Percentiles rank a stretch among this genome's conserved stretches.
phyloP scores from a whole-genome alignment of 1,140 invertebrate genomes.

The Bombus vancouverensis region DNA sequence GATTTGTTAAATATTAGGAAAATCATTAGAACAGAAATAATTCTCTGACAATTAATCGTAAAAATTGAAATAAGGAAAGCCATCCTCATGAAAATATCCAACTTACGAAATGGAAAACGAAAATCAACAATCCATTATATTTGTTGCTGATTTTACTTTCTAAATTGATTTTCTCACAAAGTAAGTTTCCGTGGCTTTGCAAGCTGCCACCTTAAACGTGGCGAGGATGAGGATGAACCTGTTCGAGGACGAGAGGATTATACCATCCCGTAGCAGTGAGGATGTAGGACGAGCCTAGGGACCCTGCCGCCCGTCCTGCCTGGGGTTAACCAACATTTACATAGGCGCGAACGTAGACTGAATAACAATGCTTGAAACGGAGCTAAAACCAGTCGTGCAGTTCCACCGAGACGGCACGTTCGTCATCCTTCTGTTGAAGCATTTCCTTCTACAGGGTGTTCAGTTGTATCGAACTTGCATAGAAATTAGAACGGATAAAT shows the following conservation, averaged over 20 bases:
- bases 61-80: not conserved
- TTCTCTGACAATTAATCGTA: not conserved
- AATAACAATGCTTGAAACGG: conserved; percentile 75
- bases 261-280: conserved; percentile 40
- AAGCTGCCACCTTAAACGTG: conserved; percentile 61
- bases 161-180: conserved; percentile 30
- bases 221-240: conserved; percentile 51
- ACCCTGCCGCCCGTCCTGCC: conserved; percentile 42
- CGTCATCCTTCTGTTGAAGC: conserved; percentile 38
- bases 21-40: not conserved
- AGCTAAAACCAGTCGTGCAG: conserved; percentile 56
- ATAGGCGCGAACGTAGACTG: conserved; percentile 71
- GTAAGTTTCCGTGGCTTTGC: conserved; percentile 27
- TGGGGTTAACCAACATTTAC: conserved; percentile 75
- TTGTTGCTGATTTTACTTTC: conserved; percentile 12
- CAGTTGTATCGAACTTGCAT: conserved; percentile 29
- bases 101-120: not conserved
- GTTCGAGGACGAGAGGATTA: conserved; percentile 59
- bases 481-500: conserved; percentile 30
- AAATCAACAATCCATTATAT: not conserved
- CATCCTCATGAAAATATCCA: not conserved
- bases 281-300: conserved; percentile 60
- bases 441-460: not conserved
- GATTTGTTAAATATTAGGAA: not conserved
- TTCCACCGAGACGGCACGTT: conserved; percentile 45